Base-by-base conservation (phyloP, 2,113 vertebrate species). In the Cottus gobio region DNA sequence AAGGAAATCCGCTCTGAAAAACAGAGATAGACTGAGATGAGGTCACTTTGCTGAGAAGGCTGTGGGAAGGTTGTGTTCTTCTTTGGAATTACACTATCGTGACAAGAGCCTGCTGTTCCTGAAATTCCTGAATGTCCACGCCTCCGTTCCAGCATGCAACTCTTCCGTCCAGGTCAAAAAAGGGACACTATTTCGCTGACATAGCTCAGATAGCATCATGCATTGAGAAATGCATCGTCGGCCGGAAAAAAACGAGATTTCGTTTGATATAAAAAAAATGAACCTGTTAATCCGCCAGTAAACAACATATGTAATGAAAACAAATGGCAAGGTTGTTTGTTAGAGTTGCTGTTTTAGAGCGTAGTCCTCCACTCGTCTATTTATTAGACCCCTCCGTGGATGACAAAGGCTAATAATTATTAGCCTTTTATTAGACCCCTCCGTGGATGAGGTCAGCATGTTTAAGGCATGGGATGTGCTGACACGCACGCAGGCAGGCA, bases 351-450 rank as follows among this genome's bases (percentile, higher is more conserved):
- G 71, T 81, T 85, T 89, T 71, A 83, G 83, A 87, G 66, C 26
- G 7, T 77, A 71, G 76, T 64, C 86, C 72, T 81, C 44, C 69
- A 70, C 80, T 89, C 82, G n/a, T n/a, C n/a, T n/a, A n/a, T n/a
- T 89, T 87, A 90, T 90, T 71, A 82, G 85, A 78, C 62, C 82
- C 71, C 89, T 85, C 72, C 68, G 56, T 73, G 69, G 89, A 89
- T 91, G n/a, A n/a, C n/a, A n/a, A n/a, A n/a, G n/a, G n/a, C n/a
- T n/a, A n/a, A n/a, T n/a, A n/a, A n/a, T n/a, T n/a, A n/a, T n/a
- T n/a, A n/a, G n/a, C n/a, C n/a, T n/a, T n/a, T 89, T 87, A 90
- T 90, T 72, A 82, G 85, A 78, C 62, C 82, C 72, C 89, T 85
- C 72, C 68, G 56, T 74, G 69, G 89, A 89, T 91, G 89, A 93